These are phyloP conservation scores for Tragopan temminckii DNA, from an alignment of 2,797 vertebrate genomes.

Conservation along the genomic window DNA sequence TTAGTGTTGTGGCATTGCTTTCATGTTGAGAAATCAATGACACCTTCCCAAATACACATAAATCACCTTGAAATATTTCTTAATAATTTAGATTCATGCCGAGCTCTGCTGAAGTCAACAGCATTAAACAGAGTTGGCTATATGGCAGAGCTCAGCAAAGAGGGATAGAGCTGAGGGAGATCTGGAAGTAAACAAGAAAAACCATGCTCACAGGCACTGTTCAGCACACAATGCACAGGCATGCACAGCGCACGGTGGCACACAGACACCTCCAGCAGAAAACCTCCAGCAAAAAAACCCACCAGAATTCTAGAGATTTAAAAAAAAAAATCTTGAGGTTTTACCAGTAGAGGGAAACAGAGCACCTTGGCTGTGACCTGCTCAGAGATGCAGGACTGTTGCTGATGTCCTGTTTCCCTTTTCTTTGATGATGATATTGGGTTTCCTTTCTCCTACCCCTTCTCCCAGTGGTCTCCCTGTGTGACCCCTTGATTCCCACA, in stretches of 20 bases:
- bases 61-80: constrained; percentile 25
- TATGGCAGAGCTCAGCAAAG: not conserved
- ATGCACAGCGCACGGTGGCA: rapidly evolving
- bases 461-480: rapidly evolving
- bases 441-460: not conserved
- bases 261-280: not conserved
- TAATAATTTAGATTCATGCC: not conserved
- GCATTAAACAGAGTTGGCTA: not conserved
- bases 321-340: not conserved
- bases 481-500: rapidly evolving
- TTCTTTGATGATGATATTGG: not conserved
- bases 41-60: not conserved
- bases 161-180: not conserved
- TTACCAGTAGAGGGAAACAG: constrained; percentile 67
- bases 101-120: not conserved
- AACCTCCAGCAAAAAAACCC: not conserved
- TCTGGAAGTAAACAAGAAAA: not conserved
- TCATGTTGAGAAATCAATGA: constrained; percentile 11
- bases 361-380: constrained; percentile 17
- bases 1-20: not conserved
- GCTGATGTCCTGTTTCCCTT: not conserved
- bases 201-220: not conserved
- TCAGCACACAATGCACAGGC: no score
- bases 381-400: not conserved
- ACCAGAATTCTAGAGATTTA: not conserved